Evolutionary conservation across 2,797 vertebrate genomes (phyloP).

Genomic region (Stomatorhinus walkeri): DNA sequence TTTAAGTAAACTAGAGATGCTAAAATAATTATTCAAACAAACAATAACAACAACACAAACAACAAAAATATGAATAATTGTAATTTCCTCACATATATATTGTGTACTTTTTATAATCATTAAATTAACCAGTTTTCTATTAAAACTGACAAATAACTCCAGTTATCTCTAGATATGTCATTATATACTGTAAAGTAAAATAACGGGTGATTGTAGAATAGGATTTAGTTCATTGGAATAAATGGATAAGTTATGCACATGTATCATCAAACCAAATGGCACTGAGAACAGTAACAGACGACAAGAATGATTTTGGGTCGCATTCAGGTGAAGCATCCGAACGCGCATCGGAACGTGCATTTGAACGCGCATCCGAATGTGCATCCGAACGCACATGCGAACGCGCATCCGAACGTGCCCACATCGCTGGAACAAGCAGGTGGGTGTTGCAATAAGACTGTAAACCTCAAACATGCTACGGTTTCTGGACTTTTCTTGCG

Average conservation of each 20-base stretch:
- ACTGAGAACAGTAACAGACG: neutral
- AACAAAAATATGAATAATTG: neutral
- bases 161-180: neutral
- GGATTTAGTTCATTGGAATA: neutral
- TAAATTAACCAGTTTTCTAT: neutral
- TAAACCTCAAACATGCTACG: neutral
- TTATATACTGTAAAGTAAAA: neutral
- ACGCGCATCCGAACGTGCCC: neutral
- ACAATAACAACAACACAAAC: neutral
- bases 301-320: neutral
- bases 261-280: neutral
- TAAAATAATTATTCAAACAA: neutral
- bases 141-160: neutral
- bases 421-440: neutral
- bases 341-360: no score
- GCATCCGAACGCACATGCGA: neutral
- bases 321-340: neutral
- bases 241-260: neutral
- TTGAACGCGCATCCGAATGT: no score
- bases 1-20: neutral
- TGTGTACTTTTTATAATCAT: neutral
- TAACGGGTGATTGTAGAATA: neutral
- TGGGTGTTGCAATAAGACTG: neutral
- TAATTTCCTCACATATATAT: neutral
- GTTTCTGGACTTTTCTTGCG: neutral